Base-by-base conservation (phyloP, 2,797 vertebrate species). In the Carduelis carduelis region DNA sequence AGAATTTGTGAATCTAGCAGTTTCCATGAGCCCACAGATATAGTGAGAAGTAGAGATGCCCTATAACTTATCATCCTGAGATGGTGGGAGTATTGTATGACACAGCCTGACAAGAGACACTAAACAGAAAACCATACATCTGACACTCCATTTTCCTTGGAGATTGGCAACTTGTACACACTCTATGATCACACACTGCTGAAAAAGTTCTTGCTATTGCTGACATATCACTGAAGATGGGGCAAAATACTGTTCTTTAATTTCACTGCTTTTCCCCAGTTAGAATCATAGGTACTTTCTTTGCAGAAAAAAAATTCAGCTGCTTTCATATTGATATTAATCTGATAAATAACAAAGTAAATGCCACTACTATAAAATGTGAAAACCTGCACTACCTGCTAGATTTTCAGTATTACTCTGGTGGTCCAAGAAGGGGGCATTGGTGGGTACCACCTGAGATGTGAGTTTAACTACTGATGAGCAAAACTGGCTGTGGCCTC, bases 71-170 rank as follows among this genome's bases (percentile, higher is more conserved):
- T 65, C 56, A 85, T 91, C 53, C 63, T 80, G 75, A 89, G 65
- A 52, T 89, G 71, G 93, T 68, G 52, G 52, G 66, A 80, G 49
- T 89, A 41, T 87, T 85, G 53, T 76, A 84, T 78, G 87, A 91
- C 82, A 93, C 64, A 76, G 77, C 55, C 69, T 94, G 91, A 89
- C 74, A 87, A 57, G 84, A 96, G 69, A 87, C 41, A 60, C 59
- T 64, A 93, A 95, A 91, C 63, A 89, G 66, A 93, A 96, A 94
- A 90, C 37, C 47, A 35, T 78, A 52, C 0, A 0, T 64, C 72
- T 95, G 87, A 82, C 72, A 66, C 70, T 89, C 55, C 30, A 65
- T 82, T 91, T 90, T 93, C 93, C 91, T 95, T 93, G 28, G 91
- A 96, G 83, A 93, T 75, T 69, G 91, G 63, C 55, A 75, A 39